phyloP scores from a whole-genome alignment of 2,113 vertebrate species.

The Saccopteryx bilineata region DNA sequence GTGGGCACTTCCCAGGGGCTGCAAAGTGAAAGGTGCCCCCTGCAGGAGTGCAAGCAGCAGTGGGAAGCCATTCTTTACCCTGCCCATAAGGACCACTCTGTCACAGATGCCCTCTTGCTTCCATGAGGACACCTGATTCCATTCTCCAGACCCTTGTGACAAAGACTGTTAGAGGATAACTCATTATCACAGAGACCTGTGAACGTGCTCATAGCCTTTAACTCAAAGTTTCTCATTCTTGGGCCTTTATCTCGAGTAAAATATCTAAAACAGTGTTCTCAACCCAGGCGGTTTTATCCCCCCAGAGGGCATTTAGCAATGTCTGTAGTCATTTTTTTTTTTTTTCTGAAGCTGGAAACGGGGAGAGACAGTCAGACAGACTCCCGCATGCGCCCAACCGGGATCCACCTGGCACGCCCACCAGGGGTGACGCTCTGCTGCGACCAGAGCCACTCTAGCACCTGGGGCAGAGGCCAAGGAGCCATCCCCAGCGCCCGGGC shows the following conservation, averaged over 20 bases:
- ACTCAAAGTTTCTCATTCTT: background rate
- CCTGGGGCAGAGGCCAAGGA: no score
- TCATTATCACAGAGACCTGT: fast-evolving
- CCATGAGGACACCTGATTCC: background rate
- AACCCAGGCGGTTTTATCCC: background rate
- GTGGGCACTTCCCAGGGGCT: background rate
- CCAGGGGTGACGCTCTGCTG: no score
- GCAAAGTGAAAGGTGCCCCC: background rate
- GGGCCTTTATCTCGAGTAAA: background rate
- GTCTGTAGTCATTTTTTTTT: no score
- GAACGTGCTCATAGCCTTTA: fast-evolving
- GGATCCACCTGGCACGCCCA: no score
- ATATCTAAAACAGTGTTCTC: background rate
- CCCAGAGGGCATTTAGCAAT: background rate
- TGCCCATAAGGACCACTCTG: background rate
- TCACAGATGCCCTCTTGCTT: fast-evolving
- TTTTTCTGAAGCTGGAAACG: no score
- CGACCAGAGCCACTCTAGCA: no score
- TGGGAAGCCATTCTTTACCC: background rate
- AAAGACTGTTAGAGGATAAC: background rate
- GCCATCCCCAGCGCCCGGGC: no score
- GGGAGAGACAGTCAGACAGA: no score
- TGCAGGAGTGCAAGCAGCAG: background rate
- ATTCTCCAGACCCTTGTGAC: background rate
- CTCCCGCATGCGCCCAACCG: no score